These are phyloP conservation scores for Solenopsis invicta DNA, from an alignment of 1,140 invertebrate genomes.

Conservation along the genomic window DNA sequence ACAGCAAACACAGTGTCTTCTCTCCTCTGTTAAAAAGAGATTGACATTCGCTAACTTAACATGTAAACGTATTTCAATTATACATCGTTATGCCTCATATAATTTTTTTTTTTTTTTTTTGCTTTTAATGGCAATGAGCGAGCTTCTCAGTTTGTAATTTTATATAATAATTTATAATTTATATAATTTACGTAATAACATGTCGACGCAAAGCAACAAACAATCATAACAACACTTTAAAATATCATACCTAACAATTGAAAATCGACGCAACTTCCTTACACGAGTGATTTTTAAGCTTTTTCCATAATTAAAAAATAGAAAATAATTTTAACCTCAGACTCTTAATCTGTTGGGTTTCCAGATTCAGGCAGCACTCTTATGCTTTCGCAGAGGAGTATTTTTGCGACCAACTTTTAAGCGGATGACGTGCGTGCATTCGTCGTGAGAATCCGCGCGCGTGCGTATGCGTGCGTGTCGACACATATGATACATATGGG, in stretches of 20 bases:
- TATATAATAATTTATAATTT: background rate
- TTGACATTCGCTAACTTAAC: constrained; percentile 34
- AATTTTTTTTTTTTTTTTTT: constrained; percentile 6
- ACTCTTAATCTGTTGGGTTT: background rate
- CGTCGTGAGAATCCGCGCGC: constrained; percentile 75
- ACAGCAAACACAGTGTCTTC: constrained; percentile 46
- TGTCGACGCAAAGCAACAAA: background rate
- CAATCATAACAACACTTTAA: background rate
- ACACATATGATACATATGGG: constrained; percentile 87
- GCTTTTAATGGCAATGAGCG: background rate
- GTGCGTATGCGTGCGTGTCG: constrained; percentile 76
- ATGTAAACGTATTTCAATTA: constrained; percentile 7
- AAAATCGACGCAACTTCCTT: background rate
- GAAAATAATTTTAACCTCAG: background rate
- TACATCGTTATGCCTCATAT: constrained; percentile 4
- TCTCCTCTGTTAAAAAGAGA: constrained; percentile 32
- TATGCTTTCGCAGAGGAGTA: background rate
- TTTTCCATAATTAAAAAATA: background rate
- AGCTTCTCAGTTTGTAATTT: background rate
- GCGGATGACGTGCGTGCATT: constrained; percentile 65
- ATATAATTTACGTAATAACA: background rate
- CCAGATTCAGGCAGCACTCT: background rate
- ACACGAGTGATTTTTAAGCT: background rate
- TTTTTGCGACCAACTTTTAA: constrained; percentile 65
- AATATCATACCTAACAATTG: background rate